Evolutionary conservation across 2,113 vertebrate genomes (phyloP), one percentile per base, ranked within the genome.

Genomic region (Xyrauchen texanus): DNA sequence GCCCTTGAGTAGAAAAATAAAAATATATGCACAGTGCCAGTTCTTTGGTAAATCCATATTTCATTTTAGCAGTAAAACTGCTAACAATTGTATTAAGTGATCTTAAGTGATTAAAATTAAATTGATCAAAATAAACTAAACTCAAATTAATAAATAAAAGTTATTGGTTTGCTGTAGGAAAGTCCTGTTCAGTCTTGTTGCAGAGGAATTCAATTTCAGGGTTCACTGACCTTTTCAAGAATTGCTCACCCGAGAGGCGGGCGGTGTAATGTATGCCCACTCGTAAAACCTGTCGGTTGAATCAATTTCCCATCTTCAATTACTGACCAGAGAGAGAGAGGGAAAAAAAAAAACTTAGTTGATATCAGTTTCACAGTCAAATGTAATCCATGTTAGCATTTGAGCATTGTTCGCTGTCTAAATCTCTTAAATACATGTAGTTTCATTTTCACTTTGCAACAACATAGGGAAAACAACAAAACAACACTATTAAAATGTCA

Each of bases 131-230:
- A 16, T 16, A 47, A 47, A 71, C 51, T 10, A 6, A 44, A 15
- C 13, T 51, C 57, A 45, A 13, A 47, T n/a, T 57, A 15, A 66
- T 42, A 53, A 64, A 52, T 66, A 21, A 71, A 67, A 78, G 79
- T 83, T 85, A 86, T 85, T 81, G 81, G 83, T 76, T 83, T 86
- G 72, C 81, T 87, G 88, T 87, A 53, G 75, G 84, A 84, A 68
- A 55, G 84, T 83, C 78, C 80, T 88, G 86, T 85, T 77, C 85
- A 90, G 87, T 89, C 85, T 89, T 89, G 76, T 72, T 86, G 82
- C 46, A 83, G 82, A 87, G 85, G 90, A 90, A 90, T 88, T 87
- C 88, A 86, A 92, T 92, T 92, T 91, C 90, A 92, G 90, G 91
- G 86, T 89, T 87, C 87, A 83, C 86, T 85, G 81, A 87, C 88